Conservation (phyloP, 2,888 invertebrate genomes). For the Ormyrus labotus region DNA sequence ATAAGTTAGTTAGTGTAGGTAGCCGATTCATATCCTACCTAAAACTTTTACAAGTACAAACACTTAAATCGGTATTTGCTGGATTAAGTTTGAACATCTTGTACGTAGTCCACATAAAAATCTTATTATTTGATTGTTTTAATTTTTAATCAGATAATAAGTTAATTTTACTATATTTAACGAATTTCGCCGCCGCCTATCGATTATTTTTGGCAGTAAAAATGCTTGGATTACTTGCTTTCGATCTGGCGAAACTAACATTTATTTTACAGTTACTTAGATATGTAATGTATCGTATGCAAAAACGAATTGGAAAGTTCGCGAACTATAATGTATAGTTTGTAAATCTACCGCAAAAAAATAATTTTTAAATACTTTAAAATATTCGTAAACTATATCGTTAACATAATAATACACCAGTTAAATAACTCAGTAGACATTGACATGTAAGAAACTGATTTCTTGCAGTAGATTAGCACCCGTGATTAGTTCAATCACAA, state of each 20-base stretch:
- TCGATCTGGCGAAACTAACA: slow-evolving; percentile 5
- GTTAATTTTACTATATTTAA: slow-evolving; percentile 2
- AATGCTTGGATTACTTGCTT: slow-evolving; percentile 8
- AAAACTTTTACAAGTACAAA: slow-evolving; percentile 20
- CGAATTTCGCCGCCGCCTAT: neutral
- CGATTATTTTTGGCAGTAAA: slow-evolving; percentile 34
- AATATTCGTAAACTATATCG: too few species aligned
- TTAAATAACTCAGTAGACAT: too few species aligned
- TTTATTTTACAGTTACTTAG: slow-evolving; percentile 10
- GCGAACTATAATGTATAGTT: too few species aligned
- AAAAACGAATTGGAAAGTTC: neutral
- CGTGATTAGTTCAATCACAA: too few species aligned
- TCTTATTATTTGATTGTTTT: slow-evolving; percentile 13
- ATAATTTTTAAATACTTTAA: too few species aligned
- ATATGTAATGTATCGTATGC: slow-evolving; percentile 10
- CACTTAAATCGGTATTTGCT: slow-evolving; percentile 16
- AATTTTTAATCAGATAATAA: neutral
- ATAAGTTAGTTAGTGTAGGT: slow-evolving; percentile 15
- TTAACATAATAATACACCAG: too few species aligned
- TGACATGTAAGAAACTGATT: too few species aligned
- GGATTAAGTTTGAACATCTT: slow-evolving; percentile 13
- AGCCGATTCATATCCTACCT: slow-evolving; percentile 12
- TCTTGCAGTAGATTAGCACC: too few species aligned
- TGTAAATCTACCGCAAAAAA: too few species aligned
- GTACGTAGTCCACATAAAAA: slow-evolving; percentile 5